Base-by-base conservation (phyloP, 2,113 vertebrate species). In the Neodontobutis hainanensis region DNA sequence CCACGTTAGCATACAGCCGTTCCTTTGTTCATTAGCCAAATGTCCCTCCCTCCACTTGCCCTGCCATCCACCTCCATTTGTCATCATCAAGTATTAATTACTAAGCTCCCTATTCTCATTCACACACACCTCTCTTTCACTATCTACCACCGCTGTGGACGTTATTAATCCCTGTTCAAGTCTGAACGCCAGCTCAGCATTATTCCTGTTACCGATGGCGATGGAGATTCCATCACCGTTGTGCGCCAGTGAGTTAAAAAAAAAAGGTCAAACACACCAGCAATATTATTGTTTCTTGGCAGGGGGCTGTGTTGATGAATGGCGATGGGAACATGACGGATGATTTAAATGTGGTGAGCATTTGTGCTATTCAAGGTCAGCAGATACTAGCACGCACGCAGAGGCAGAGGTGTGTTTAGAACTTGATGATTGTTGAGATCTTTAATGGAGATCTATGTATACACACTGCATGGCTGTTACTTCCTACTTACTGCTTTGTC, bases 61-160 rank as follows among this genome's bases (percentile, higher is more conserved):
- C 77, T 61, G 64, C 67, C 52, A 16, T 75, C 59, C 67, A 73
- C 82, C 78, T 84, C 69, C 66, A 89, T 90, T 90, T 81, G 61
- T 90, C 85, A 90, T 88, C 84, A 85, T 90, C 87, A 87, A 86
- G 76, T 85, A 83, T 90, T 91, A 90, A 91, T 92, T 90, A 84
- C 88, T 80, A 15, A 50, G 73, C 80, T 68, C 80, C 68, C 68
- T 59, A 73, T 52, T 68, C 43, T 27, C 81, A 77, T 47, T 49
- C 45, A 55, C 68, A 44, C 61, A 72, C 60, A 77, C 55, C 46
- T 65, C 58, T 68, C 58, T 68, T 72, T 67, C 59, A 34, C 71
- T 61, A 51, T 64, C 69, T 11, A 36, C 67, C 48, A 68, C 53
- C 27, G 53, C 48, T 14, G 61, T 52, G 69, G 79, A 84, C 36